Conservation (phyloP, 1,140 invertebrate genomes). For the Polypedilum vanderplanki region DNA sequence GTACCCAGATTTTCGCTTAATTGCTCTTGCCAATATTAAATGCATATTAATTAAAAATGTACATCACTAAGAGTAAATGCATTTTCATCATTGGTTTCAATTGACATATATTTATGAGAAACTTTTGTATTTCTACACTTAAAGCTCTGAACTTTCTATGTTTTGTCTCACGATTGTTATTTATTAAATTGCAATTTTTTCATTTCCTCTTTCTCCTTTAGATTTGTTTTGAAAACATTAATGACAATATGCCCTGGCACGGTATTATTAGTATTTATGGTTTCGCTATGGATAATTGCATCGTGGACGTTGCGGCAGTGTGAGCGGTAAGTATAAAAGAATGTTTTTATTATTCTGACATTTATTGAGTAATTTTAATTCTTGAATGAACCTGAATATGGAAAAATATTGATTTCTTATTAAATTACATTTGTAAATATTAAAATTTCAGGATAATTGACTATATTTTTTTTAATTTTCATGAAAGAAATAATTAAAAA, state of each 20-base stretch:
- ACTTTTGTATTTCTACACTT: too few relatives aligned
- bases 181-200: background rate
- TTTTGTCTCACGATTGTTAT: too few relatives aligned
- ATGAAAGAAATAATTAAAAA: too few relatives aligned
- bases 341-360: background rate
- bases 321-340: constrained; percentile 76
- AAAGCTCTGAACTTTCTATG: too few relatives aligned
- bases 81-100: too few relatives aligned
- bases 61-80: too few relatives aligned
- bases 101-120: too few relatives aligned
- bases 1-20: too few relatives aligned
- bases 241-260: constrained; percentile 99
- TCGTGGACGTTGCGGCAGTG: constrained; percentile 98
- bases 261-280: constrained; percentile 95
- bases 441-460: background rate
- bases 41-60: too few relatives aligned
- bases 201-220: constrained; percentile 40
- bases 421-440: background rate
- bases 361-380: background rate
- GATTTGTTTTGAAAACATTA: constrained; percentile 97
- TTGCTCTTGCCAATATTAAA: too few relatives aligned
- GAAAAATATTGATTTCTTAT: background rate
- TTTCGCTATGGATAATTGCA: constrained; percentile 98
- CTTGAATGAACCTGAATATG: background rate
- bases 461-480: too few relatives aligned